Percentiles rank a stretch among this genome's conserved stretches.
These are phyloP conservation scores for Heterodera schachtii DNA, from an alignment of 1,140 invertebrate species.

Conservation along the genomic window DNA sequence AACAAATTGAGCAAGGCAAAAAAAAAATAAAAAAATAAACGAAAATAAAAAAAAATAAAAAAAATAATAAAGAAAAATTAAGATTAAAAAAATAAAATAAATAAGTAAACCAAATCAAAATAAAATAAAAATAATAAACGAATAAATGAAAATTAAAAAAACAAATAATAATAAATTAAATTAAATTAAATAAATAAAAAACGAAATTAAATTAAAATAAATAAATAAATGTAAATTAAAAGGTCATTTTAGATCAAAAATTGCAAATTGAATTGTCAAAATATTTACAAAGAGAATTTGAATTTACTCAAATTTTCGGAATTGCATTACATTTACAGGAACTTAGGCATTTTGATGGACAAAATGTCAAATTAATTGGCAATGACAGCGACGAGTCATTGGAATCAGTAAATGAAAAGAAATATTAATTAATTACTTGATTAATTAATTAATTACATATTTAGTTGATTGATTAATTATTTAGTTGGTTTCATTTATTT, in stretches of 20 bases:
- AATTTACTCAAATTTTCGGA: not conserved
- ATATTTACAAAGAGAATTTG: not conserved
- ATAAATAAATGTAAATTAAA: not conserved
- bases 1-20: not conserved
- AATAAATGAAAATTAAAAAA: not conserved
- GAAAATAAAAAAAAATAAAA: not conserved
- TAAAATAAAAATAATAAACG: not conserved
- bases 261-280: not conserved
- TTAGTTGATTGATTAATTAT: not conserved
- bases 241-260: not conserved
- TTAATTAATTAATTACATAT: too few species aligned
- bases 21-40: not conserved
- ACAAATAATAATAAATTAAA: not conserved
- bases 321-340: not conserved
- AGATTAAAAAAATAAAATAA: not conserved
- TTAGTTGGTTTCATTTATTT: not conserved
- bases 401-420: too few species aligned
- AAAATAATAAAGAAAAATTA: too few species aligned
- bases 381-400: not conserved
- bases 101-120: not conserved
- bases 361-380: not conserved
- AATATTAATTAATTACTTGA: not conserved
- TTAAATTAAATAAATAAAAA: not conserved
- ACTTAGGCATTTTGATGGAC: not conserved
- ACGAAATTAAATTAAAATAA: not conserved